Percentiles rank a stretch among this genome's conserved stretches.
phyloP scores from a whole-genome alignment of 2,888 invertebrate genomes.

The Alloscopus bannaensis region DNA sequence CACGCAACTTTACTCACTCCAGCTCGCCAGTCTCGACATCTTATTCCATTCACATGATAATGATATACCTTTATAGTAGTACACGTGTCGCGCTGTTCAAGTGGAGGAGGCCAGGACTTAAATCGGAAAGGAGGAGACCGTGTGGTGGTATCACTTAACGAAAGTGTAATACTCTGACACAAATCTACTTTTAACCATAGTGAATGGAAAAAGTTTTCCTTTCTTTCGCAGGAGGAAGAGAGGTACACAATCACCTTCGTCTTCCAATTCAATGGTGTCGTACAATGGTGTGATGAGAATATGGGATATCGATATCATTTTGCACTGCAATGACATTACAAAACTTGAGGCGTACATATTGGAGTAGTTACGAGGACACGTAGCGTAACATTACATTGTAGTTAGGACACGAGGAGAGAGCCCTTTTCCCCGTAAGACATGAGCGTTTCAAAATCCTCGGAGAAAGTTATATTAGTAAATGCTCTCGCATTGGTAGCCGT shows the following conservation, averaged over 20 bases:
- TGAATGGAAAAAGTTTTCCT: slow-evolving; percentile 48
- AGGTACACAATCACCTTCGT: no score
- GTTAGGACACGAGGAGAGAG: not conserved
- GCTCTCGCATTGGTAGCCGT: slow-evolving; percentile 31
- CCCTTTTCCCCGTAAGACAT: not conserved
- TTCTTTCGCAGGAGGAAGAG: no score
- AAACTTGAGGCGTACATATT: no score
- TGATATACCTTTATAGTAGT: no score
- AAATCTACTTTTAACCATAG: slow-evolving; percentile 56
- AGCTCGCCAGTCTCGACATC: not conserved
- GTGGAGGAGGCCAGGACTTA: not conserved
- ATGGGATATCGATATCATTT: slow-evolving; percentile 27
- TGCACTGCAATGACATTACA: no score
- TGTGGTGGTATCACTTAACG: slow-evolving; percentile 25
- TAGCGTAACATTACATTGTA: no score
- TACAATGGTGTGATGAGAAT: slow-evolving; percentile 36
- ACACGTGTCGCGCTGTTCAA: not conserved
- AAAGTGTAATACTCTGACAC: slow-evolving; percentile 42
- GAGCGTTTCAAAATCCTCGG: not conserved
- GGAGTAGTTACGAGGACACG: no score
- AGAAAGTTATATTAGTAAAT: no score
- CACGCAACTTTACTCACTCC: not conserved
- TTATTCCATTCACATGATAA: not conserved
- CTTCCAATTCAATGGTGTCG: slow-evolving; percentile 20
- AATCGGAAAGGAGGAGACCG: not conserved